phyloP scores from a whole-genome alignment of 1,140 invertebrate genomes.

The Hirudo medicinalis region DNA sequence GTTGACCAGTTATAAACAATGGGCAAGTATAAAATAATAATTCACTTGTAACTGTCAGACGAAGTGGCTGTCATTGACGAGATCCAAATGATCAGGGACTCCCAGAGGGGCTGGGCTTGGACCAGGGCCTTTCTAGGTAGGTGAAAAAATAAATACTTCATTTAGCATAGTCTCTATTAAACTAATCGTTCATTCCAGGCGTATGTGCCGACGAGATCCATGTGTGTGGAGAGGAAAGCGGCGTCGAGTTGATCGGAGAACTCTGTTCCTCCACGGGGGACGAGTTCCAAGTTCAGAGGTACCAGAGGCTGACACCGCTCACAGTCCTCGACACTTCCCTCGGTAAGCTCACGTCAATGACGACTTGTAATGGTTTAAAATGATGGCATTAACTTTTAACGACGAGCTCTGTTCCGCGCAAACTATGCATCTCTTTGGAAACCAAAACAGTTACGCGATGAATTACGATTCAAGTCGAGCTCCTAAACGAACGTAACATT shows the following conservation, averaged over 20 bases:
- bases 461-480: no score
- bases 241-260: slow-evolving; percentile 66
- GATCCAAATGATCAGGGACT: slow-evolving; percentile 89
- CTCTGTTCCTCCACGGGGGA: slow-evolving; percentile 76
- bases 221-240: slow-evolving; percentile 84
- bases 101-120: slow-evolving; percentile 90
- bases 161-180: neutral
- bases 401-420: no score
- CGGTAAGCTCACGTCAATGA: slow-evolving; percentile 30
- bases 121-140: slow-evolving; percentile 76
- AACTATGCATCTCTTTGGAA: no score
- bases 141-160: neutral
- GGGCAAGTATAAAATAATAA: no score
- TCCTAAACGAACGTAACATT: no score
- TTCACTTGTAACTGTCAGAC: slow-evolving; percentile 37
- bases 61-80: slow-evolving; percentile 97
- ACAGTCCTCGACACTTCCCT: slow-evolving; percentile 64
- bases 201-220: slow-evolving; percentile 79
- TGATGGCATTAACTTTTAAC: no score
- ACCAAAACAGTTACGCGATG: no score
- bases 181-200: slow-evolving; percentile 22
- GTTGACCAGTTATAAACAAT: no score
- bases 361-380: no score
- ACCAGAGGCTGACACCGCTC: slow-evolving; percentile 76
- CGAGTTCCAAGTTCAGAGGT: slow-evolving; percentile 71